These are phyloP conservation scores for Penaeus japonicus DNA, from an alignment of 1,140 invertebrate species.

Conservation along the genomic window DNA sequence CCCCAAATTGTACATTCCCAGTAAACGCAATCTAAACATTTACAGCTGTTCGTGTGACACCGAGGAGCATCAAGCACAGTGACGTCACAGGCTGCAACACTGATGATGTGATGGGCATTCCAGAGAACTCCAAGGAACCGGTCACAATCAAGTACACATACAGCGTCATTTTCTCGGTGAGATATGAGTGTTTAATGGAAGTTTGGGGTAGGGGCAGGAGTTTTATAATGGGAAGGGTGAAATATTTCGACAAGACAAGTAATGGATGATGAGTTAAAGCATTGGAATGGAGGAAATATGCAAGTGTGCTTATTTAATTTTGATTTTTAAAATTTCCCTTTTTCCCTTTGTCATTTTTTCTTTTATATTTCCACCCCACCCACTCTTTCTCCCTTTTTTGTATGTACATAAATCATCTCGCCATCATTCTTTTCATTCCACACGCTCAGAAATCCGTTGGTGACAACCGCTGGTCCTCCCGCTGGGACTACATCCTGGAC, in stretches of 20 bases:
- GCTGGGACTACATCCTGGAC: constrained; percentile 99
- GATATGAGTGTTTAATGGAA: constrained; percentile 49
- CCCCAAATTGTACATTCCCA: not conserved
- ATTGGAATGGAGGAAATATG: too few relatives aligned
- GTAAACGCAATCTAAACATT: constrained; percentile 13
- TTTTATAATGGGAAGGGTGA: too few relatives aligned
- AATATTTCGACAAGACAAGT: too few relatives aligned
- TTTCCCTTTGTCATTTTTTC: not conserved
- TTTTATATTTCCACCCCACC: not conserved
- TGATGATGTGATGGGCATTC: constrained; percentile 50
- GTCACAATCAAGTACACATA: constrained; percentile 87
- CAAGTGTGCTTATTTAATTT: too few relatives aligned
- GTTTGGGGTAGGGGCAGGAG: too few relatives aligned
- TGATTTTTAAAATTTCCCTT: too few relatives aligned
- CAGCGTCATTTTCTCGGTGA: constrained; percentile 80
- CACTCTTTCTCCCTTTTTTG: not conserved
- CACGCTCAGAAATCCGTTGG: constrained; percentile 72
- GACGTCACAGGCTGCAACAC: constrained; percentile 61
- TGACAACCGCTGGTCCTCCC: constrained; percentile 94
- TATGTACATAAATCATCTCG: not conserved
- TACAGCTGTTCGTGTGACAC: constrained; percentile 76
- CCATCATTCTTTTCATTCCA: not conserved
- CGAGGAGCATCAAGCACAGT: constrained; percentile 79
- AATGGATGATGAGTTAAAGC: too few relatives aligned
- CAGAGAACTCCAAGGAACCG: constrained; percentile 64